A percentile compares a stretch with the other conserved stretches of the same genome.
phyloP scores from a whole-genome alignment of 2,888 invertebrate genomes.

The Microctonus aethiopoides region DNA sequence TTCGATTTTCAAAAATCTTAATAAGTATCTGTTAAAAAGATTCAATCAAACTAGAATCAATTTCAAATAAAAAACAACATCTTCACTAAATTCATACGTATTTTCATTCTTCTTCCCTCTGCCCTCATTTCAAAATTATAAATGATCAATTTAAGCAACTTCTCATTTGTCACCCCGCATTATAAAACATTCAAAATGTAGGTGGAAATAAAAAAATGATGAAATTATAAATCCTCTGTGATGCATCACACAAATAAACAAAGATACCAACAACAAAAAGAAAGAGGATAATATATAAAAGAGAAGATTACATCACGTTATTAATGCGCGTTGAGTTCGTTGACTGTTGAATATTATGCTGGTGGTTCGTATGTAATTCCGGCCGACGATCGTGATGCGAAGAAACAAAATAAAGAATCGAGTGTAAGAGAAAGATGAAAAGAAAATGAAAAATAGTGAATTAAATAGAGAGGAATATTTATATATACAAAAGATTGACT shows the following conservation, averaged over 20 bases:
- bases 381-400: conserved; percentile 46
- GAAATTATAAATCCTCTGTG: neutral
- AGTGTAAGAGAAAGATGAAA: conserved; percentile 5
- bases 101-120: too few species aligned
- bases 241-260: neutral
- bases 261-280: neutral
- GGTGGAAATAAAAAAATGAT: neutral
- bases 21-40: too few species aligned
- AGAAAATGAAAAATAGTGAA: conserved; percentile 9
- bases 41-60: too few species aligned
- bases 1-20: too few species aligned
- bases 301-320: conserved; percentile 61
- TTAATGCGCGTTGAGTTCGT: conserved; percentile 60
- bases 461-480: too few species aligned
- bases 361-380: conserved; percentile 49
- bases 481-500: conserved; percentile 28
- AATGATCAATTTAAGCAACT: too few species aligned
- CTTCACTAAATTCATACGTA: too few species aligned
- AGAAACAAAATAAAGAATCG: conserved; percentile 28
- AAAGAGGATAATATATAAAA: conserved; percentile 21
- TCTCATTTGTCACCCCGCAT: neutral
- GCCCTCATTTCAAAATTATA: too few species aligned
- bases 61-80: too few species aligned
- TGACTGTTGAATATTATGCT: conserved; percentile 51
- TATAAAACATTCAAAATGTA: neutral